Base-by-base conservation (phyloP, 1,140 invertebrate species). In the Cheumatopsyche charites region DNA sequence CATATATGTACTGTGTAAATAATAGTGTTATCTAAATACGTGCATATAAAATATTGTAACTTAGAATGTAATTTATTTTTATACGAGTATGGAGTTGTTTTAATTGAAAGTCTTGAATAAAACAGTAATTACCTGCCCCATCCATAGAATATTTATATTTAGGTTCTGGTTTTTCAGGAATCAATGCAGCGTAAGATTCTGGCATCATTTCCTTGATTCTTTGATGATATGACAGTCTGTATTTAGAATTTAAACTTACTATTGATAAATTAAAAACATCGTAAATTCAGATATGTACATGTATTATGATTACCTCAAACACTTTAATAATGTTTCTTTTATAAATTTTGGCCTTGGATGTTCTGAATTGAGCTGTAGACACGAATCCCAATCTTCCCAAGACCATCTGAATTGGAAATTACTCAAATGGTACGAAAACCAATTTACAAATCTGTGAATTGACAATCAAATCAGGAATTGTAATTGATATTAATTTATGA, bases 381-480 rank as follows among this genome's bases (percentile, higher is more conserved):
- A 94, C 49, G 88, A 89, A 78, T 92, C 91, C 94, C 95, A 97
- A 78, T 97, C 95, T 77, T 96, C 94, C 98, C 98, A 99, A 1
- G 93, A 96, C 97, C 98, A 99, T 63, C 95, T 90, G 79, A 98
- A 99, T 82, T 99, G 96, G 79, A 99, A 99, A 84, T 99, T 99
- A 80, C 97, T 99, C 81, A 99, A 87, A 85, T 99, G 98, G 80
- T 99, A 99, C 0, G 95, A 90, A 85, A 99, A 99, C 98, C 98
- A 99, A 79, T 90, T 92, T 1, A 95, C 93, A 83, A 99, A 98
- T 77, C 83, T 84, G 76, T 21, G 81, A 80, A 36, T 36, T n/a
- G 74, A 62, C 55, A 68, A 66, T 36, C 52, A 58, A 58, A 6
- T 47, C 4, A 63, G 12, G 1, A 61, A 7, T 21, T 15, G 3